Percentiles rank a stretch among this genome's conserved stretches.
Evolutionary conservation across 2,888 invertebrate genomes (phyloP).

Genomic region (Strigamia maritima): DNA sequence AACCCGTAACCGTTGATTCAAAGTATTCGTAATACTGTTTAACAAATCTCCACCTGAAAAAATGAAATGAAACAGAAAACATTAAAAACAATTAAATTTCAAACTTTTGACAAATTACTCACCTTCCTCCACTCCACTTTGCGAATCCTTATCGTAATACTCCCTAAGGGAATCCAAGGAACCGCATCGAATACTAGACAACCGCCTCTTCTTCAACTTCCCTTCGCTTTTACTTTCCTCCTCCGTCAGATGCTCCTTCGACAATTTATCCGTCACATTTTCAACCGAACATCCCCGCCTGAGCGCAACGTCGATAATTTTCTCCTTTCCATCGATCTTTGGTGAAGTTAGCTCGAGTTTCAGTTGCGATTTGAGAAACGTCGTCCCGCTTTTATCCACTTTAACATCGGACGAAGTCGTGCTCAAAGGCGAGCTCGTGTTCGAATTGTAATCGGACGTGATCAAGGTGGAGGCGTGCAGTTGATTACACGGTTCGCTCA

Average conservation of each 20-base stretch:
- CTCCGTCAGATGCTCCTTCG: background rate
- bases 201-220: background rate
- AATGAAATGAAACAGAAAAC: no score
- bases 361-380: background rate
- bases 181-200: constrained; percentile 52
- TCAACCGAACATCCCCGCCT: constrained; percentile 1
- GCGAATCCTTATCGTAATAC: constrained; percentile 48
- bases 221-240: background rate
- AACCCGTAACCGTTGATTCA: constrained; percentile 63
- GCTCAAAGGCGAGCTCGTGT: constrained; percentile 24
- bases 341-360: background rate
- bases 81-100: background rate
- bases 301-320: background rate
- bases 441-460: constrained; percentile 28
- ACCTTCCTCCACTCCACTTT: background rate
- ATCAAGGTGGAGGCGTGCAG: background rate
- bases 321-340: background rate
- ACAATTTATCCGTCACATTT: background rate
- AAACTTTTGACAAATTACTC: constrained; percentile 29
- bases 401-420: background rate
- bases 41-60: constrained; percentile 74
- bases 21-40: constrained; percentile 76
- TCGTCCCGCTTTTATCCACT: no score
- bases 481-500: background rate
- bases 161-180: constrained; percentile 61